A percentile compares a stretch with the other conserved stretches of the same genome.
Conservation (phyloP, 2,888 invertebrate genomes). For the Sinelater perroti region DNA sequence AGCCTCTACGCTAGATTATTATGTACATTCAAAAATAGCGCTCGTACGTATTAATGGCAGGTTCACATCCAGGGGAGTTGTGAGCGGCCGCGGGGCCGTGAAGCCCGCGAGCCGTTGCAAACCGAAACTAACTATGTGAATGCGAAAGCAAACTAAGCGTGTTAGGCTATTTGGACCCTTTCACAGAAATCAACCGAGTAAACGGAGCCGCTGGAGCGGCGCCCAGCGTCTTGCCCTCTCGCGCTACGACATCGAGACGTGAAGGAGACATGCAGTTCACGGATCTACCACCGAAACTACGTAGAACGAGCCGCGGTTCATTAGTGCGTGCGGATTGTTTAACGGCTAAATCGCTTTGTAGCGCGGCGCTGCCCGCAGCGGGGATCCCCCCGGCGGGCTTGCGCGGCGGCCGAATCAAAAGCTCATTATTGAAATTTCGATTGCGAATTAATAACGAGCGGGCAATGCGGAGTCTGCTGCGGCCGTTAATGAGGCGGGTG, state of each 20-base stretch:
- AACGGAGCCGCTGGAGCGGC: too few relatives aligned
- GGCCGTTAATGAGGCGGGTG: too few relatives aligned
- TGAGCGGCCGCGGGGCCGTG: too few relatives aligned
- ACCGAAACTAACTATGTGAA: conserved; percentile 8
- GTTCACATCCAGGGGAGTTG: conserved; percentile 50
- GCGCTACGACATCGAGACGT: conserved; percentile 1
- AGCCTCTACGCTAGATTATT: conserved; percentile 48
- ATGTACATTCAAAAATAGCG: conserved; percentile 54
- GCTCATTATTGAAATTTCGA: conserved; percentile 5
- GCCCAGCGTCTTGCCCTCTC: neutral
- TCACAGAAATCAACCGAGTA: conserved; percentile 45
- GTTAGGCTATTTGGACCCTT: conserved; percentile 57
- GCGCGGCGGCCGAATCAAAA: neutral
- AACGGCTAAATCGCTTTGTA: conserved; percentile 49
- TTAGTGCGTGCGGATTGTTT: conserved; percentile 45
- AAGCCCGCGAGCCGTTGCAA: neutral
- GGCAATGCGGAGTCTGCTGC: too few relatives aligned
- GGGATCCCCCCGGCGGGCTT: too few relatives aligned
- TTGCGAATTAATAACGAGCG: conserved; percentile 2
- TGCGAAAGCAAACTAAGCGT: conserved; percentile 27
- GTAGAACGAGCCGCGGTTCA: conserved; percentile 1
- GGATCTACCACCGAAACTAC: conserved; percentile 24
- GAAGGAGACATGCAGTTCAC: conserved; percentile 17
- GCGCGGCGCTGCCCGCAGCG: conserved; percentile 40
- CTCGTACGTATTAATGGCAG: conserved; percentile 57